A percentile compares a stretch with the other conserved stretches of the same genome.
These are phyloP conservation scores for Cossypha heuglini DNA, from an alignment of 2,797 vertebrate species.

Conservation along the genomic window DNA sequence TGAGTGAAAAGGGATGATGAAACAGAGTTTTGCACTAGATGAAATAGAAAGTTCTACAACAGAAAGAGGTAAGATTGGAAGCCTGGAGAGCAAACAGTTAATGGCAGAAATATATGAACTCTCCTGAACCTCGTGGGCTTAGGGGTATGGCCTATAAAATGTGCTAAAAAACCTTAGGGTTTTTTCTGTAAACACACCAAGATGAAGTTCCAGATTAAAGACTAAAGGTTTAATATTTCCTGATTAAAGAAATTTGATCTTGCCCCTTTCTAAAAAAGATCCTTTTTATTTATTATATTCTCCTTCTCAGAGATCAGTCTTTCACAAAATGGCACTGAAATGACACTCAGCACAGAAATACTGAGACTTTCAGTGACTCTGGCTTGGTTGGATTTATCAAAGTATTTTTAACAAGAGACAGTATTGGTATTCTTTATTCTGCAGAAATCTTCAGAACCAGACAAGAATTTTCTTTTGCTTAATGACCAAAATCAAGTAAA, in stretches of 20 bases:
- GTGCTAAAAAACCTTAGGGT: rapidly evolving
- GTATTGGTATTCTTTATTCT: neutral
- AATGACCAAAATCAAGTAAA: neutral
- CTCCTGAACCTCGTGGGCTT: rapidly evolving
- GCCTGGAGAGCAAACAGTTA: neutral
- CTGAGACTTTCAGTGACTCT: neutral
- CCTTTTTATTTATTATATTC: neutral
- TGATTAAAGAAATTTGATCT: neutral
- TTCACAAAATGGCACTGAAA: neutral
- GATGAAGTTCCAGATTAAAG: neutral
- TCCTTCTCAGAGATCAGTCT: neutral
- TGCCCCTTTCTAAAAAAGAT: neutral
- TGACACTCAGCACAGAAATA: neutral
- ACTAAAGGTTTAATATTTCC: neutral
- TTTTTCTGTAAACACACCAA: neutral
- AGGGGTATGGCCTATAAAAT: neutral
- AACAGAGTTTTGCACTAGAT: neutral
- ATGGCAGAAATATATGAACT: neutral
- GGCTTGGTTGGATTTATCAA: neutral
- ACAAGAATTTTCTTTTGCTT: neutral
- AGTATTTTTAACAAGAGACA: neutral
- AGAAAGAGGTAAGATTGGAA: neutral
- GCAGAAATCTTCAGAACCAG: neutral
- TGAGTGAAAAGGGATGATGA: neutral
- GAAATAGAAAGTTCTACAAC: neutral